Evolutionary conservation across 1,140 invertebrate species (phyloP).

Genomic region (Bombus impatiens): DNA sequence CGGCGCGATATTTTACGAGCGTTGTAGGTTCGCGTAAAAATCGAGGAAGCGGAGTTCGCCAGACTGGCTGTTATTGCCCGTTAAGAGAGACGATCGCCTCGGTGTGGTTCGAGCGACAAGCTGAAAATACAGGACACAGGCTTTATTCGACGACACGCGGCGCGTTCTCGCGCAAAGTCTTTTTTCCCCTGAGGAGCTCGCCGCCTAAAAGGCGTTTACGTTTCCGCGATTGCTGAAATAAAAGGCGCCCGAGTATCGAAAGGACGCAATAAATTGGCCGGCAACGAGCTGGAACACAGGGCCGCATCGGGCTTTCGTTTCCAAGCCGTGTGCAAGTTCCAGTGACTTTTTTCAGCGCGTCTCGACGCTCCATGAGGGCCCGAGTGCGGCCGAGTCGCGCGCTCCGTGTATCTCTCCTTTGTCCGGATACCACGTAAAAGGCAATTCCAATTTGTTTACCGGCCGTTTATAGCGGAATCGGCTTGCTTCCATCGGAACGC

Average conservation of each 20-base stretch:
- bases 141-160: conserved; percentile 37
- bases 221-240: conserved; percentile 51
- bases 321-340: not conserved
- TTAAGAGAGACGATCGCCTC: conserved; percentile 26
- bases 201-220: conserved; percentile 29
- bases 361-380: not conserved
- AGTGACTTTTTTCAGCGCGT: not conserved
- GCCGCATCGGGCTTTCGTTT: conserved; percentile 18
- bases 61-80: conserved; percentile 13
- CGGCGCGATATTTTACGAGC: conserved; percentile 25
- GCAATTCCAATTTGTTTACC: conserved; percentile 74
- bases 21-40: not conserved
- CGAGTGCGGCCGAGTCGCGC: too few relatives aligned
- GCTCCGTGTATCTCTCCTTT: conserved; percentile 31
- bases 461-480: conserved; percentile 67
- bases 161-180: not conserved
- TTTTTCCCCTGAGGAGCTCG: not conserved
- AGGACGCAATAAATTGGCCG: conserved; percentile 46
- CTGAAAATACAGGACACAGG: conserved; percentile 10
- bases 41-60: not conserved
- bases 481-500: conserved; percentile 35
- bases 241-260: conserved; percentile 18
- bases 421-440: conserved; percentile 58
- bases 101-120: not conserved
- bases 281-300: not conserved